Evolutionary conservation across 2,888 invertebrate genomes (phyloP).

Genomic region (Calliphora vomitoria): DNA sequence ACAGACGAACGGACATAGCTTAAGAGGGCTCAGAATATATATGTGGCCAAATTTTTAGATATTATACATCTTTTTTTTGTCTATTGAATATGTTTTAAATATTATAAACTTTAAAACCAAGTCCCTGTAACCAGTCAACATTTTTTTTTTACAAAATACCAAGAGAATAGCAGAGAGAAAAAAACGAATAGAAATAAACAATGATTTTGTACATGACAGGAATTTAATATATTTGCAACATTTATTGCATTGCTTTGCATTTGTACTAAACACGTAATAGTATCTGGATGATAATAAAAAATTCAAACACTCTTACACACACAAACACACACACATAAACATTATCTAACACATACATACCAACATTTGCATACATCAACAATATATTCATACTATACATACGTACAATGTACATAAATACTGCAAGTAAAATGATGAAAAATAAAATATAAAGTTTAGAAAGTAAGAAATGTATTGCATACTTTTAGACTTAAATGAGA

Average conservation of each 20-base stretch:
- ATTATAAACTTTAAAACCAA: neutral
- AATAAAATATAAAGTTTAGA: constrained; percentile 22
- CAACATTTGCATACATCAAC: constrained; percentile 25
- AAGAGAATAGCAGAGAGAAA: neutral
- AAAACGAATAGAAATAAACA: constrained; percentile 63
- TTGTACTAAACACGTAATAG: constrained; percentile 66
- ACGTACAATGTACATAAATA: constrained; percentile 18
- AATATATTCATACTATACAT: neutral
- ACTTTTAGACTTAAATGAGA: constrained; percentile 73
- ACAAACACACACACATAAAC: neutral
- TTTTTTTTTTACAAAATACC: constrained; percentile 15
- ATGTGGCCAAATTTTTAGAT: no score
- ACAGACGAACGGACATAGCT: no score
- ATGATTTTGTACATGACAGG: constrained; percentile 79
- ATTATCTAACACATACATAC: neutral
- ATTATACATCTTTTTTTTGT: no score
- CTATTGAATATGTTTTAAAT: neutral
- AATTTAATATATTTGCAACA: constrained; percentile 78
- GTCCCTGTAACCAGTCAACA: neutral
- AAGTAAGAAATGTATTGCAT: constrained; percentile 69
- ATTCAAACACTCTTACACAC: neutral
- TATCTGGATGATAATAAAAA: constrained; percentile 53
- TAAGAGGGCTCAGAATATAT: no score
- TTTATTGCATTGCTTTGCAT: constrained; percentile 74
- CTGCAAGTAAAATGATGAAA: constrained; percentile 12